Evolutionary conservation across 2,113 vertebrate species (phyloP).

Genomic region (Pogonocichla stellata): DNA sequence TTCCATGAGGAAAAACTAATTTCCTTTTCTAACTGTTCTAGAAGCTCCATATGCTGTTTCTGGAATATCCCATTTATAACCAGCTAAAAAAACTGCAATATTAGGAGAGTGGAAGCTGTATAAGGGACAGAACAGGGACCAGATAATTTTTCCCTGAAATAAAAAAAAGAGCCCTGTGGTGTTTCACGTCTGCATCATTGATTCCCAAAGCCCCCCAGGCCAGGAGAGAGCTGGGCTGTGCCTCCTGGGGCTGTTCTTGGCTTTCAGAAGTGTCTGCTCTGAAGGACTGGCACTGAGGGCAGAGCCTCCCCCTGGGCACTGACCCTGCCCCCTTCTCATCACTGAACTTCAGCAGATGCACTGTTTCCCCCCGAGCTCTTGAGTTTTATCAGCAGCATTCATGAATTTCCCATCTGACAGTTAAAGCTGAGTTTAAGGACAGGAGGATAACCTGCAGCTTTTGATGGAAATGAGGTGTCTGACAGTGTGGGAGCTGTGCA

Average conservation of each 20-base stretch:
- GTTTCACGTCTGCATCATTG: neutral
- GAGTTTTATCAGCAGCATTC: neutral
- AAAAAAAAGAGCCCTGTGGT: neutral
- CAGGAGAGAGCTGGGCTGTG: neutral
- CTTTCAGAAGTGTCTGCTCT: neutral
- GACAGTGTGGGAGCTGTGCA: neutral
- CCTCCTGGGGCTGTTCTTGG: neutral
- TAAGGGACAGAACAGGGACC: neutral
- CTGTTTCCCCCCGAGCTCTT: neutral
- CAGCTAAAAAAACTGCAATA: neutral
- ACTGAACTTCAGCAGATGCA: neutral
- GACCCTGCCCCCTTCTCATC: neutral
- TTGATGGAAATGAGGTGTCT: neutral
- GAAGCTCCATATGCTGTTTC: neutral
- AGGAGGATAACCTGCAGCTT: neutral
- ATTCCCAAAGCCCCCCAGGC: neutral
- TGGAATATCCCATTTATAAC: neutral
- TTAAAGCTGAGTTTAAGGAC: neutral
- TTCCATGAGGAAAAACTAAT: neutral
- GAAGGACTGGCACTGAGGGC: neutral
- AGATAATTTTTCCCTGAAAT: neutral
- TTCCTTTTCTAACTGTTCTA: neutral
- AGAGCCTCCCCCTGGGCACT: neutral
- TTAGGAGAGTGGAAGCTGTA: neutral
- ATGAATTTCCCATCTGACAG: neutral